A percentile compares a stretch with the other conserved stretches of the same genome.
Conservation (phyloP, 1,140 invertebrate genomes). For the Atta texana region DNA sequence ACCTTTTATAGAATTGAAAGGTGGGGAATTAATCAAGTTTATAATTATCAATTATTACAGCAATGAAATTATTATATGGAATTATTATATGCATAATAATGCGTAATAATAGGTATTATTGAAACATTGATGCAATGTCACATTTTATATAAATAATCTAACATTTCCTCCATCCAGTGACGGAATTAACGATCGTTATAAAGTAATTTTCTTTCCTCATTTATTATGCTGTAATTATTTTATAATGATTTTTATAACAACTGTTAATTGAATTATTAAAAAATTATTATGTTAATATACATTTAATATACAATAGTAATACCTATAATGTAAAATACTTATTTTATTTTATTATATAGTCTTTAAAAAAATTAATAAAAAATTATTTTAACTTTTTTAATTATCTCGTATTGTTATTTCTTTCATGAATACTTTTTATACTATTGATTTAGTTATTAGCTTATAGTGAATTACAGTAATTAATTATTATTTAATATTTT, state of each 20-base stretch:
- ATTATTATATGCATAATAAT: conserved; percentile 35
- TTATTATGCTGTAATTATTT: conserved; percentile 22
- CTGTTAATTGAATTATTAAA: neutral
- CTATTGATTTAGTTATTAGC: neutral
- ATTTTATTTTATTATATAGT: neutral
- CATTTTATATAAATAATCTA: conserved; percentile 11
- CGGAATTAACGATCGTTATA: conserved; percentile 15
- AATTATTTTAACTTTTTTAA: neutral
- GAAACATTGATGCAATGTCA: neutral
- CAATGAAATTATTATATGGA: conserved; percentile 21
- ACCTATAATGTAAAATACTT: neutral
- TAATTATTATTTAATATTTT: neutral
- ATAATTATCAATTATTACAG: conserved; percentile 46
- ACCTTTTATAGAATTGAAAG: neutral
- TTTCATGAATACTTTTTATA: neutral
- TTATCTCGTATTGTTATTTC: neutral
- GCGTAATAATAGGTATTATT: conserved; percentile 25
- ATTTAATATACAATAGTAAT: neutral
- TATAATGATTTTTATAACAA: neutral
- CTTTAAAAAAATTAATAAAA: neutral
- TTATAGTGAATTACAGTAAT: neutral
- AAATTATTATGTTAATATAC: neutral
- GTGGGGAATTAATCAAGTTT: conserved; percentile 38
- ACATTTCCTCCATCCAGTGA: neutral
- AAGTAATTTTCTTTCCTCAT: conserved; percentile 15